Evolutionary conservation across 2,797 vertebrate genomes (phyloP).

Genomic region (Scolopax bukidnonensis): DNA sequence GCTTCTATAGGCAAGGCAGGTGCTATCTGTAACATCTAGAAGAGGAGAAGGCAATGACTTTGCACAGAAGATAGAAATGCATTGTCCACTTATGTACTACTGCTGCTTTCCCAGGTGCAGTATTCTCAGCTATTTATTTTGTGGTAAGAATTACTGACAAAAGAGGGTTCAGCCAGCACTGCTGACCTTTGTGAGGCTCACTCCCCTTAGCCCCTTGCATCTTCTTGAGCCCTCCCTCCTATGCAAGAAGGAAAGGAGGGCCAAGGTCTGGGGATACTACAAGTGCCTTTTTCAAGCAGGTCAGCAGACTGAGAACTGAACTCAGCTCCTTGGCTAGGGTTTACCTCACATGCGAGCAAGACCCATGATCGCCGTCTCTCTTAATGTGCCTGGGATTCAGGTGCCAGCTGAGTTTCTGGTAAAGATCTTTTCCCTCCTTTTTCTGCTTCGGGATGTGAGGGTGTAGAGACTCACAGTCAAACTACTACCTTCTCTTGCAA

Average conservation of each 20-base stretch:
- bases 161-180: background rate
- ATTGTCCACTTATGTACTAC: background rate
- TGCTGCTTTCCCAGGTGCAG: background rate
- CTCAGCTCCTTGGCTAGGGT: background rate
- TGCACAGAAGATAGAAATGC: background rate
- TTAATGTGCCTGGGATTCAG: background rate
- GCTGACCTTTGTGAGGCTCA: background rate
- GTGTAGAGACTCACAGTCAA: background rate
- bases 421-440: background rate
- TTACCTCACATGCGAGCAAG: rapidly evolving
- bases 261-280: background rate
- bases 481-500: background rate
- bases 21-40: background rate
- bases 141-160: background rate
- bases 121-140: background rate
- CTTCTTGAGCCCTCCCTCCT: background rate
- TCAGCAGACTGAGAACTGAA: background rate
- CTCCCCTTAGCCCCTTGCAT: background rate
- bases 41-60: background rate
- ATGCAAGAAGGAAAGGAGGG: background rate
- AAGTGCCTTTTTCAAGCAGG: background rate
- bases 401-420: background rate
- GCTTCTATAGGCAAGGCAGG: background rate
- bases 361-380: background rate
- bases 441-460: background rate